Percentiles rank a stretch among this genome's conserved stretches.
These are phyloP conservation scores for Sebastes jordani DNA, from an alignment of 2,797 vertebrate species.

Conservation along the genomic window DNA sequence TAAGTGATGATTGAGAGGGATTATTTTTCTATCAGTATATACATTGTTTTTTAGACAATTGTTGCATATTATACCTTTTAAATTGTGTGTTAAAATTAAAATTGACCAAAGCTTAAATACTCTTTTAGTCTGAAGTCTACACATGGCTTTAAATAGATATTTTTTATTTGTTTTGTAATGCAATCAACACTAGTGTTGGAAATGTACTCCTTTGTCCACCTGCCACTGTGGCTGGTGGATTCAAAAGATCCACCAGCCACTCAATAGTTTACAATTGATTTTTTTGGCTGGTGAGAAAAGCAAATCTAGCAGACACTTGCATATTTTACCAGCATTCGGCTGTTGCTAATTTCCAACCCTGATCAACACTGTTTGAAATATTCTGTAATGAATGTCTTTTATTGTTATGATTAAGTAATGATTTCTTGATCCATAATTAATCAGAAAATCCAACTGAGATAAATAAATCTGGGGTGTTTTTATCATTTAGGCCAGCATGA, in stretches of 20 bases:
- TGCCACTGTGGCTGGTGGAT: too few species aligned
- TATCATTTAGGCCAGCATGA: background rate
- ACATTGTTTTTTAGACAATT: too few species aligned
- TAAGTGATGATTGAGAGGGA: too few species aligned
- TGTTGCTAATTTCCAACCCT: too few species aligned
- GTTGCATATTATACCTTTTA: background rate
- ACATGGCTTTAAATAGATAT: background rate
- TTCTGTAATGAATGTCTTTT: background rate
- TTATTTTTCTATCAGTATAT: too few species aligned
- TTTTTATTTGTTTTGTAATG: background rate
- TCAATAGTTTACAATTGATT: too few species aligned
- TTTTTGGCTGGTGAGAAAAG: too few species aligned
- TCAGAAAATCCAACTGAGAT: background rate
- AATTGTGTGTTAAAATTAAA: background rate
- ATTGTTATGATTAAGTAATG: constrained; percentile 13
- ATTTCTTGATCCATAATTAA: constrained; percentile 26
- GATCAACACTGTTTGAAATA: background rate
- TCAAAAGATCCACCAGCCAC: too few species aligned
- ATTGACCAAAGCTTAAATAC: background rate
- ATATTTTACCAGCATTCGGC: too few species aligned
- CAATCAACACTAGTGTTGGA: background rate
- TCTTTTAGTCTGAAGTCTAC: background rate
- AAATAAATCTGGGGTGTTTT: background rate
- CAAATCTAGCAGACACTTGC: too few species aligned
- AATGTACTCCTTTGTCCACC: accelerated